Conservation (phyloP, 2,113 vertebrate genomes). For the Prietella phreatophila region DNA sequence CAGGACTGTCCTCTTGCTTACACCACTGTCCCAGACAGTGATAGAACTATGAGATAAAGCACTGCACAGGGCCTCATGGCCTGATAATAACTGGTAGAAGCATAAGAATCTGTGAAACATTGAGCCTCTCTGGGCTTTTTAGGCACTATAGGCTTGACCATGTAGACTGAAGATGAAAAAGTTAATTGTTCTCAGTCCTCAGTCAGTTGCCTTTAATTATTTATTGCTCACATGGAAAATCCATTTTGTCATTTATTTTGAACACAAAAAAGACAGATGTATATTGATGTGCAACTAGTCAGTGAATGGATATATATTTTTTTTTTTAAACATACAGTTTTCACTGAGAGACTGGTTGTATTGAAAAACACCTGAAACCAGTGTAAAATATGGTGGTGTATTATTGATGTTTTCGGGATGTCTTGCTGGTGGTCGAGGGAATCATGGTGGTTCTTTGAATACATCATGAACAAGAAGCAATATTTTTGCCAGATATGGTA, state of each 20-base stretch:
- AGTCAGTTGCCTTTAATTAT: background rate
- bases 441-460: background rate
- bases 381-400: background rate
- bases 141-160: background rate
- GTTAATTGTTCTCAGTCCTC: background rate
- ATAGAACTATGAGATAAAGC: slow-evolving; percentile 37
- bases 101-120: background rate
- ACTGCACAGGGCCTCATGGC: background rate
- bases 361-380: background rate
- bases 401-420: background rate
- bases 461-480: background rate
- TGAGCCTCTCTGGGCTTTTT: background rate
- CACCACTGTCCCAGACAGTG: slow-evolving; percentile 13
- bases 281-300: background rate
- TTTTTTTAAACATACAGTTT: too few species aligned
- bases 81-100: background rate
- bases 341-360: background rate
- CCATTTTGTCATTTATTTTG: background rate
- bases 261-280: background rate
- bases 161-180: background rate
- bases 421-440: background rate
- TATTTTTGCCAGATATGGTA: background rate
- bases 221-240: background rate
- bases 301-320: background rate
- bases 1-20: slow-evolving; percentile 21